Evolutionary conservation across 1,140 invertebrate species (phyloP).

Genomic region (Bombus pyrosoma): DNA sequence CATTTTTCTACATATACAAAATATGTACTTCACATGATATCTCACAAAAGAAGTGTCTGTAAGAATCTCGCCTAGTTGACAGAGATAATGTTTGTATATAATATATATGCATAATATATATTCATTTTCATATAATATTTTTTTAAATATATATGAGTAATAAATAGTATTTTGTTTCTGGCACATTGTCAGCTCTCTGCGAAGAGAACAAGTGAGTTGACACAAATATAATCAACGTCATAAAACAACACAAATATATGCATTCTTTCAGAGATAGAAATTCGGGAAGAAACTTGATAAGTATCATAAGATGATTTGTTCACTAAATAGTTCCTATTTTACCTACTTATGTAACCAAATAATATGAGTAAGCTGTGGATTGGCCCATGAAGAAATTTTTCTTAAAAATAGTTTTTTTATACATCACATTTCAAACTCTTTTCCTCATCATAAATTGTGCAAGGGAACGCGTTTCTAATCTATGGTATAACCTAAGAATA

Average conservation of each 20-base stretch:
- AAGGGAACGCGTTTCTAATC: slow-evolving; percentile 20
- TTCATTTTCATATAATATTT: slow-evolving; percentile 56
- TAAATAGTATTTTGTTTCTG: slow-evolving; percentile 76
- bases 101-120: slow-evolving; percentile 64
- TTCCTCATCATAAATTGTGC: slow-evolving; percentile 11
- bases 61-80: slow-evolving; percentile 44
- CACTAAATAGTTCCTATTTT: slow-evolving; percentile 40
- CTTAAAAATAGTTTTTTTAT: slow-evolving; percentile 50
- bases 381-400: slow-evolving; percentile 31
- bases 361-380: slow-evolving; percentile 34
- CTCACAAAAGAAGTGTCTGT: slow-evolving; percentile 33
- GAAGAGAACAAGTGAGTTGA: slow-evolving; percentile 62
- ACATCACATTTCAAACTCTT: slow-evolving; percentile 53
- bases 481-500: slow-evolving; percentile 34
- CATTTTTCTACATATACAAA: slow-evolving; percentile 21
- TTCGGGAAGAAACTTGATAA: slow-evolving; percentile 35
- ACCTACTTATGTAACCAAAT: slow-evolving; percentile 26
- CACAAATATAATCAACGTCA: slow-evolving; percentile 63
- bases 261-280: slow-evolving; percentile 29
- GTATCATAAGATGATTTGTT: background rate
- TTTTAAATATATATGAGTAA: slow-evolving; percentile 68
- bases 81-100: slow-evolving; percentile 68
- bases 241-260: slow-evolving; percentile 34
- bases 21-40: slow-evolving; percentile 7
- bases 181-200: slow-evolving; percentile 70